Evolutionary conservation across 2,888 invertebrate species (phyloP).

Genomic region (Plebejus melissa): DNA sequence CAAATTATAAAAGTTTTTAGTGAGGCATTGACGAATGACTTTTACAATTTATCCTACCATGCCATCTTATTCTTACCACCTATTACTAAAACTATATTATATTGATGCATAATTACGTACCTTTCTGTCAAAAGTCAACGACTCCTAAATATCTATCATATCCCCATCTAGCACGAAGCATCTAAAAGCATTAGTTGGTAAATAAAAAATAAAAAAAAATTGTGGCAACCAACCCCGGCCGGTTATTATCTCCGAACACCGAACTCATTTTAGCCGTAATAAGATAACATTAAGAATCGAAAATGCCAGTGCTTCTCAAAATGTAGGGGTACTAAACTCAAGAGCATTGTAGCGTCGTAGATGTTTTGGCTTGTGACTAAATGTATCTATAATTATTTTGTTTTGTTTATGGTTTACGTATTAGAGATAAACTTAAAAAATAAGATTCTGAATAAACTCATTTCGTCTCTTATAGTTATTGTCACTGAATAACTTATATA

Average conservation of each 20-base stretch:
- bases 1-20: too few relatives aligned
- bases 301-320: constrained; percentile 51
- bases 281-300: constrained; percentile 77
- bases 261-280: constrained; percentile 79
- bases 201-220: constrained; percentile 51
- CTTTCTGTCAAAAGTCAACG: constrained; percentile 43
- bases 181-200: constrained; percentile 67
- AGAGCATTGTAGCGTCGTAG: too few relatives aligned
- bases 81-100: constrained; percentile 1
- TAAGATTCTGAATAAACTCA: too few relatives aligned
- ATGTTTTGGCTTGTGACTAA: too few relatives aligned
- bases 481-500: too few relatives aligned
- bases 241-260: constrained; percentile 76
- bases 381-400: too few relatives aligned
- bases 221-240: constrained; percentile 60
- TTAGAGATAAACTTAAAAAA: too few relatives aligned
- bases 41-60: background rate
- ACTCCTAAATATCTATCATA: constrained; percentile 44
- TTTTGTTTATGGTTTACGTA: too few relatives aligned
- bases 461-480: too few relatives aligned
- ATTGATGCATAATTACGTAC: constrained; percentile 33
- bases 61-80: background rate
- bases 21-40: background rate
- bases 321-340: constrained; percentile 33
- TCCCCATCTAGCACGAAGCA: constrained; percentile 65